Evolutionary conservation across 64 coral and sea anemone genomes (phyloP).

Genomic region (Montipora sp.): DNA sequence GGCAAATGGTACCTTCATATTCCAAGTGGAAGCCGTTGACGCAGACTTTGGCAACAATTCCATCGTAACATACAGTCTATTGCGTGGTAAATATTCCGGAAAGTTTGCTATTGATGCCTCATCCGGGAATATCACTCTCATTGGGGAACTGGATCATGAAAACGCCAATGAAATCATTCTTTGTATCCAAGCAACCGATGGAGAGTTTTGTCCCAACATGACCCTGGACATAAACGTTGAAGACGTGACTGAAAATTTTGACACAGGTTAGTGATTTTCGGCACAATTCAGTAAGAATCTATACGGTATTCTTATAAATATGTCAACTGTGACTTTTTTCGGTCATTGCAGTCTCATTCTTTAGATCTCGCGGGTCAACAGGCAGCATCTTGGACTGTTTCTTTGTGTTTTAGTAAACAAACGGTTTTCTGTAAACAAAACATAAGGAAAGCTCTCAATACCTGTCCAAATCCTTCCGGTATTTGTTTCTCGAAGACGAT

Average conservation of each 20-base stretch:
- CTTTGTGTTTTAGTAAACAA: no score
- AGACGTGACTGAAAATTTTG: background rate
- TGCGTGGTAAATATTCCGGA: background rate
- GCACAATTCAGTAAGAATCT: no score
- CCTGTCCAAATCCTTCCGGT: no score
- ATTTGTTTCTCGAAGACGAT: no score
- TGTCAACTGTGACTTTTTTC: no score
- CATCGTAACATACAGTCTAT: background rate
- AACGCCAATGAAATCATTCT: background rate
- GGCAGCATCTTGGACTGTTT: no score
- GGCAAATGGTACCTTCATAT: slow-evolving; percentile 29
- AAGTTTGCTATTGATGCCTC: slow-evolving; percentile 2
- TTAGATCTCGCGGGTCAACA: no score
- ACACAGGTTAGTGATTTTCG: background rate
- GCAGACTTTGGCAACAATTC: slow-evolving; percentile 30
- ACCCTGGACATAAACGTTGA: background rate
- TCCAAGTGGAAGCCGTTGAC: slow-evolving; percentile 3
- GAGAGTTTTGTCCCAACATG: background rate
- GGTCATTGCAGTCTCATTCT: no score
- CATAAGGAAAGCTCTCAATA: no score
- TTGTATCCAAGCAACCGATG: slow-evolving; percentile 19
- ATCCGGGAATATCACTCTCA: slow-evolving; percentile 38
- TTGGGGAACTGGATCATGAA: background rate
- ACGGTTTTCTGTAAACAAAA: no score
- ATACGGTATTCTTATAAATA: no score